A percentile compares a stretch with the other conserved stretches of the same genome.
These are phyloP conservation scores for Drosophila lacertosa DNA, from an alignment of 1,140 invertebrate species.

Conservation along the genomic window DNA sequence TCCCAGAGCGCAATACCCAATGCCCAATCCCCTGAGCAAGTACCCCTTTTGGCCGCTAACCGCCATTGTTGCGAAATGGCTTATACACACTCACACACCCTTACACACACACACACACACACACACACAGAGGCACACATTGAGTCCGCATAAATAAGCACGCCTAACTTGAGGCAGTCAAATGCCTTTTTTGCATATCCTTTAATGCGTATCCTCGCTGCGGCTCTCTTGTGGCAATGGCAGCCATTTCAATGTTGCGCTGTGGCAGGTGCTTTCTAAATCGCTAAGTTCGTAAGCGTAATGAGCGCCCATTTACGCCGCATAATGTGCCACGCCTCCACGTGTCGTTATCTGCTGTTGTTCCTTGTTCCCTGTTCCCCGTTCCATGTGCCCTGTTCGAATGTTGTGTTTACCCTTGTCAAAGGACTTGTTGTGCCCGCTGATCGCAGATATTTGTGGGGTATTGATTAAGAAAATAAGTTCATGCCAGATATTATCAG, in stretches of 20 bases:
- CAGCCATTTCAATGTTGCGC: constrained; percentile 25
- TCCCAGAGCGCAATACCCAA: constrained; percentile 29
- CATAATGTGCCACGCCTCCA: neutral
- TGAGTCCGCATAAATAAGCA: constrained; percentile 10
- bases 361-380: no score
- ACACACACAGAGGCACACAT: constrained; percentile 1
- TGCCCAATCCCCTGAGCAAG: constrained; percentile 17
- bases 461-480: no score
- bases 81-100: constrained; percentile 12
- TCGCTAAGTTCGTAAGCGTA: constrained; percentile 33
- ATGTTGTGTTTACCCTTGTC: no score
- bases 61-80: constrained; percentile 40
- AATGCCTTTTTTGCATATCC: constrained; percentile 40
- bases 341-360: neutral
- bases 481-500: no score
- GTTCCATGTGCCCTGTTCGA: no score
- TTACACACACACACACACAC: constrained; percentile 13
- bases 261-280: constrained; percentile 37
- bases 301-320: constrained; percentile 36
- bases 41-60: constrained; percentile 36
- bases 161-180: constrained; percentile 31
- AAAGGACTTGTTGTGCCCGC: no score
- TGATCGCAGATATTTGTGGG: no score
- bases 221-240: neutral
- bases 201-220: constrained; percentile 18